phyloP scores from a whole-genome alignment of 2,113 vertebrate species.

The Ascaphus truei region DNA sequence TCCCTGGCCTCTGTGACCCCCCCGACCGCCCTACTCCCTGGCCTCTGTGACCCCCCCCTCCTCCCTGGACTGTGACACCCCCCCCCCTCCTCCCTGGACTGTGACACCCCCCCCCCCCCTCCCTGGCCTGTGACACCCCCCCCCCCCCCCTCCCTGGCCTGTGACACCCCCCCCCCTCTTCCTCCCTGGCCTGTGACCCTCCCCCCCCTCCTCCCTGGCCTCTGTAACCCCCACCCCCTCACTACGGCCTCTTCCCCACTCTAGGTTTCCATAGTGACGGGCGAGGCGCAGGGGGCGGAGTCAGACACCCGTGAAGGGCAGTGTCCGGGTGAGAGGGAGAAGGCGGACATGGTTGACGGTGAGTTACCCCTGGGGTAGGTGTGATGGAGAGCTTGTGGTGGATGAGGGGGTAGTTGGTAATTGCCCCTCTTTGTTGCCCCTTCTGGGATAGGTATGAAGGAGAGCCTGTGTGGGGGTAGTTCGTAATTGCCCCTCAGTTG shows the following conservation, averaged over 20 bases:
- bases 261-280: conserved; percentile 81
- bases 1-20: too few species aligned
- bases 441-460: too few species aligned
- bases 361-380: conserved; percentile 11
- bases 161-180: neutral
- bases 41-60: too few species aligned
- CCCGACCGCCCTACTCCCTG: too few species aligned
- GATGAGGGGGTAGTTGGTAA: neutral
- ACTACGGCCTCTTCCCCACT: neutral
- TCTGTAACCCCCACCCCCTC: neutral
- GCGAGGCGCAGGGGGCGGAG: conserved; percentile 59
- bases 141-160: neutral
- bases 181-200: too few species aligned
- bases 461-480: too few species aligned
- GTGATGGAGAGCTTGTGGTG: conserved; percentile 73
- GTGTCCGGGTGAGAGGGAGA: conserved; percentile 82
- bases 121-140: too few species aligned
- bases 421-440: too few species aligned
- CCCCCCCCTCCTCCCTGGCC: too few species aligned
- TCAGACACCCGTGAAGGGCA: conserved; percentile 54
- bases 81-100: neutral
- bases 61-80: too few species aligned
- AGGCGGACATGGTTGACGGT: conserved; percentile 92
- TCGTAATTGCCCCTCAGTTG: too few species aligned
- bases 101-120: neutral